phyloP scores from a whole-genome alignment of 2,888 invertebrate species.

The Eupithecia abbreviata region DNA sequence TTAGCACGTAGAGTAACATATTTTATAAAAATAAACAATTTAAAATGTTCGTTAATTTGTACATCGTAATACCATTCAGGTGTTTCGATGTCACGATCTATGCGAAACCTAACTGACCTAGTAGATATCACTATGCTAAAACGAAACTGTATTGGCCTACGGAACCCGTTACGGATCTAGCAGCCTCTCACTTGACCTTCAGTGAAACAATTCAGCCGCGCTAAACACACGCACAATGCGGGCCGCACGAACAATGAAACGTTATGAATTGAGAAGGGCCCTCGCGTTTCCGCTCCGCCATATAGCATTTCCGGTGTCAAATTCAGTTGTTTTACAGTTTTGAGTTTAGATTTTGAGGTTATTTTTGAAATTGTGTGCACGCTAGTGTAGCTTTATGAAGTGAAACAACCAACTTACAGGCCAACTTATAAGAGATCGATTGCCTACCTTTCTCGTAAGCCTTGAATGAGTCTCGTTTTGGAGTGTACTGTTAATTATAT shows the following conservation, averaged over 20 bases:
- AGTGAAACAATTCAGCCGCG: slow-evolving; percentile 32
- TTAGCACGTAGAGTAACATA: too few species aligned
- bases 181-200: slow-evolving; percentile 11
- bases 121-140: too few species aligned
- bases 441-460: too few species aligned
- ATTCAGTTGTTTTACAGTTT: slow-evolving; percentile 18
- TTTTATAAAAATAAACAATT: too few species aligned
- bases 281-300: slow-evolving; percentile 38
- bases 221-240: slow-evolving; percentile 30
- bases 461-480: neutral
- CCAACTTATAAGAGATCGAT: too few species aligned
- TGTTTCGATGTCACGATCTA: too few species aligned
- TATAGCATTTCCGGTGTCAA: slow-evolving; percentile 39
- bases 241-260: slow-evolving; percentile 28
- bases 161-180: neutral
- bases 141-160: neutral
- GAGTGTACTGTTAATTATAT: too few species aligned
- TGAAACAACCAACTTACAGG: too few species aligned
- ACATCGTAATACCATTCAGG: too few species aligned
- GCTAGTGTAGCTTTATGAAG: too few species aligned
- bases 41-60: too few species aligned
- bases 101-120: too few species aligned
- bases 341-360: neutral
- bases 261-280: slow-evolving; percentile 31
- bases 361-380: neutral